Percentiles rank a stretch among this genome's conserved stretches.
Evolutionary conservation across 2,888 invertebrate species (phyloP).

Genomic region (Pollenia griseotomentosa): DNA sequence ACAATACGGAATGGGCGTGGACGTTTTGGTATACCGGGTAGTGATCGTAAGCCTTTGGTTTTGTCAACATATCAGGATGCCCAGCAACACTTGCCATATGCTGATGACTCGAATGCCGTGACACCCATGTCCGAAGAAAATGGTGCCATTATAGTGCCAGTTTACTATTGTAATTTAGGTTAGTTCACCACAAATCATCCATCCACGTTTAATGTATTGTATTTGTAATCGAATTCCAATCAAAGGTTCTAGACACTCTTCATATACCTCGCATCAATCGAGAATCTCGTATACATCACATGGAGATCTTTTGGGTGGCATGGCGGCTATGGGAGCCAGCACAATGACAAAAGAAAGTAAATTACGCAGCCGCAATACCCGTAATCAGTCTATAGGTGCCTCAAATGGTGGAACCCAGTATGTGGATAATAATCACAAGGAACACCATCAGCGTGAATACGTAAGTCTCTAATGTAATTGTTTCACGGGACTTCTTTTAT

Average conservation of each 20-base stretch:
- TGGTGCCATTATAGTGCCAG: constrained; percentile 96
- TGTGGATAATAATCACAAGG: constrained; percentile 87
- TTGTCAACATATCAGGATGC: constrained; percentile 97
- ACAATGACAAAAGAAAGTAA: constrained; percentile 92
- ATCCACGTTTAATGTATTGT: neutral
- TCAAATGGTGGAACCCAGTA: constrained; percentile 85
- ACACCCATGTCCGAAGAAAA: constrained; percentile 99
- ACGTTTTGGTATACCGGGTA: constrained; percentile 91
- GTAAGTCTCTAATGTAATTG: constrained; percentile 85
- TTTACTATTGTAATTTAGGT: constrained; percentile 94
- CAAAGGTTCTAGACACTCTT: constrained; percentile 93
- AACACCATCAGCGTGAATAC: constrained; percentile 88
- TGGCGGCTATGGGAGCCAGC: constrained; percentile 85
- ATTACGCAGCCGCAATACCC: constrained; percentile 90
- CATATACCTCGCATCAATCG: constrained; percentile 97
- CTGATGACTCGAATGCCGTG: constrained; percentile 98
- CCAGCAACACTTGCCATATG: constrained; percentile 97
- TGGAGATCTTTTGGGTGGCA: constrained; percentile 93
- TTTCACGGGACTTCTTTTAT: neutral
- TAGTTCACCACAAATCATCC: constrained; percentile 60
- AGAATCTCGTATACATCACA: constrained; percentile 97
- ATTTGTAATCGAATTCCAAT: neutral
- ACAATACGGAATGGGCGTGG: constrained; percentile 93
- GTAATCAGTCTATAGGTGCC: constrained; percentile 88
- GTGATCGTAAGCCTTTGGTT: constrained; percentile 96